phyloP scores from a whole-genome alignment of 2,888 invertebrate species.

The Idaea aversata region DNA sequence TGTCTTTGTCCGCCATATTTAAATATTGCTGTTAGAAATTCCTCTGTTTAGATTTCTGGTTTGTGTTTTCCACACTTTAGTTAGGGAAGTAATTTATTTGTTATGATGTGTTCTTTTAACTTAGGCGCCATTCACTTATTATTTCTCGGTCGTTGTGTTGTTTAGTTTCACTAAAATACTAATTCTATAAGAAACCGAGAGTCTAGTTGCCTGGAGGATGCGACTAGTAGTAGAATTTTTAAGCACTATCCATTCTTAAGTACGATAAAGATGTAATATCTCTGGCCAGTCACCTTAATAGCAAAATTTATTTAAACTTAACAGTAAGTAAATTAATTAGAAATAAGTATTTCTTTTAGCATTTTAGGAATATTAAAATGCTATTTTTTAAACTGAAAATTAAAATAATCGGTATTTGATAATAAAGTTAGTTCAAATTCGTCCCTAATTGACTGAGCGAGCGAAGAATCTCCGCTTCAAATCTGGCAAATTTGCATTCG shows the following conservation, averaged over 20 bases:
- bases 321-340: neutral
- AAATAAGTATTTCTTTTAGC: neutral
- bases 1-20: constrained; percentile 57
- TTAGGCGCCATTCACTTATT: neutral
- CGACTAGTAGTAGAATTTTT: too few relatives aligned
- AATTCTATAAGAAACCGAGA: neutral
- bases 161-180: neutral
- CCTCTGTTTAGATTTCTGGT: neutral
- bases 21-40: constrained; percentile 5
- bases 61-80: constrained; percentile 2
- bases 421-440: too few relatives aligned
- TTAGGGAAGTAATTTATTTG: neutral
- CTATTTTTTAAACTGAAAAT: neutral
- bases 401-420: too few relatives aligned
- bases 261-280: too few relatives aligned
- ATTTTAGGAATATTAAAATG: neutral
- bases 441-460: too few relatives aligned
- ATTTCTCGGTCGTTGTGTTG: neutral
- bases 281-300: neutral
- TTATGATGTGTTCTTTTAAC: neutral
- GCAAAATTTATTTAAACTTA: neutral
- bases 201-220: too few relatives aligned
- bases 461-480: too few relatives aligned
- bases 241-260: too few relatives aligned
- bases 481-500: too few relatives aligned